Evolutionary conservation across 2,888 invertebrate species (phyloP).

Genomic region (Schizaphis graminum): DNA sequence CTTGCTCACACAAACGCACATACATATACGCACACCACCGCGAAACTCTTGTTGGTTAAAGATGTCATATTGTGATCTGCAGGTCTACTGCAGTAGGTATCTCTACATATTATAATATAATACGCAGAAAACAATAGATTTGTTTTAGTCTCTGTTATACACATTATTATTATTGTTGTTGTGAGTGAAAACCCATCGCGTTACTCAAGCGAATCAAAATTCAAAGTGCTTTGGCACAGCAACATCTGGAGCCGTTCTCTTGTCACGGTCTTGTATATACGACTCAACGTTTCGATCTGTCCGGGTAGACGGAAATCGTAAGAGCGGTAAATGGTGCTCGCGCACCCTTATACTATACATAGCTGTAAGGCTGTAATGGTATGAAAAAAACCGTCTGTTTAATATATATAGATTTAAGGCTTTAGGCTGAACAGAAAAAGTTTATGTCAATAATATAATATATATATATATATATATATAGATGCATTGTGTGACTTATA

Average conservation of each 20-base stretch:
- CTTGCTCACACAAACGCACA: too few species aligned
- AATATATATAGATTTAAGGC: constrained; percentile 1
- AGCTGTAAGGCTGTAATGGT: not conserved
- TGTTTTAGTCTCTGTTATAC: not conserved
- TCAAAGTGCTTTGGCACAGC: constrained; percentile 8
- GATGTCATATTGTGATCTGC: not conserved
- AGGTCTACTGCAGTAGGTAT: not conserved
- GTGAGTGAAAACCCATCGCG: not conserved
- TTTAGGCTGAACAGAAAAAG: not conserved
- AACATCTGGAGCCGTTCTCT: constrained; percentile 60
- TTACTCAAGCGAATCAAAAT: constrained; percentile 31
- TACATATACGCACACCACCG: not conserved
- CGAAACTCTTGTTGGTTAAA: not conserved
- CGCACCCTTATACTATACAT: not conserved
- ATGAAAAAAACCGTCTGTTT: not conserved
- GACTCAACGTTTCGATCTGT: constrained; percentile 22
- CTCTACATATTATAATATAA: not conserved
- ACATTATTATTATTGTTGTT: not conserved
- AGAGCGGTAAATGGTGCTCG: not conserved
- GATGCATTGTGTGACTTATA: not conserved
- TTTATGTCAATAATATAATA: not conserved
- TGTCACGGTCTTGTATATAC: not conserved
- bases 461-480: not conserved
- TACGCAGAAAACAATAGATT: not conserved
- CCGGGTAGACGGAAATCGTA: not conserved